These are phyloP conservation scores for Poecilia gillii DNA, from an alignment of 2,797 vertebrate species.

Conservation along the genomic window DNA sequence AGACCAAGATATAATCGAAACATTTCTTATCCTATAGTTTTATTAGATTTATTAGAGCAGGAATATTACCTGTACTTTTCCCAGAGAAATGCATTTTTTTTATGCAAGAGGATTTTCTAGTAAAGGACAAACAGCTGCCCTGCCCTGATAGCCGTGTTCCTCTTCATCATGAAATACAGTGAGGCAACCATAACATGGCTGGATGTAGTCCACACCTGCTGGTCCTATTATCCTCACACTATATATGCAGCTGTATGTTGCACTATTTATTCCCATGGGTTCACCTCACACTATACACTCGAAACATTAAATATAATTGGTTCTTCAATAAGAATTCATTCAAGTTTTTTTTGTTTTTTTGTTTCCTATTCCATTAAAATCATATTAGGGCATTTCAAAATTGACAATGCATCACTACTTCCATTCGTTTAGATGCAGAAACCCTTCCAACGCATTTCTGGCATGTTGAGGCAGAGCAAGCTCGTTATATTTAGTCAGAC, in stretches of 20 bases:
- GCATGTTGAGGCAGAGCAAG: constrained; percentile 71
- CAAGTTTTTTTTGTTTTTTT: neutral
- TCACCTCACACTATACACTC: constrained; percentile 4
- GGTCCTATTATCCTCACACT: constrained; percentile 17
- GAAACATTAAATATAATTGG: constrained; percentile 1
- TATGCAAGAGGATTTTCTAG: constrained; percentile 44
- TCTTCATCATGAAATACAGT: constrained; percentile 38
- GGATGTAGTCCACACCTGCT: constrained; percentile 23
- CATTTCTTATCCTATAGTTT: neutral
- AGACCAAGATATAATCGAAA: neutral
- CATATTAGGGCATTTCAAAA: constrained; percentile 34
- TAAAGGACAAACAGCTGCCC: constrained; percentile 38
- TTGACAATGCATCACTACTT: constrained; percentile 47
- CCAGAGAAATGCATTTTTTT: neutral
- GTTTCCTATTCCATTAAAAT: constrained; percentile 31
- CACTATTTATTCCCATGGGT: constrained; percentile 16
- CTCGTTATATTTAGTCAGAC: constrained; percentile 83
- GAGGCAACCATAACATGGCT: constrained; percentile 29
- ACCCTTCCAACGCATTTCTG: constrained; percentile 64
- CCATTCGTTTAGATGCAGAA: constrained; percentile 52
- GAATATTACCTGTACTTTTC: neutral
- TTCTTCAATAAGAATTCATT: neutral
- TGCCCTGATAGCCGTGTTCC: constrained; percentile 46
- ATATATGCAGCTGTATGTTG: constrained; percentile 9
- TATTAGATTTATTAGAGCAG: neutral